These are phyloP conservation scores for Rhynchotus rufescens DNA, from an alignment of 2,797 vertebrate species.

Conservation along the genomic window DNA sequence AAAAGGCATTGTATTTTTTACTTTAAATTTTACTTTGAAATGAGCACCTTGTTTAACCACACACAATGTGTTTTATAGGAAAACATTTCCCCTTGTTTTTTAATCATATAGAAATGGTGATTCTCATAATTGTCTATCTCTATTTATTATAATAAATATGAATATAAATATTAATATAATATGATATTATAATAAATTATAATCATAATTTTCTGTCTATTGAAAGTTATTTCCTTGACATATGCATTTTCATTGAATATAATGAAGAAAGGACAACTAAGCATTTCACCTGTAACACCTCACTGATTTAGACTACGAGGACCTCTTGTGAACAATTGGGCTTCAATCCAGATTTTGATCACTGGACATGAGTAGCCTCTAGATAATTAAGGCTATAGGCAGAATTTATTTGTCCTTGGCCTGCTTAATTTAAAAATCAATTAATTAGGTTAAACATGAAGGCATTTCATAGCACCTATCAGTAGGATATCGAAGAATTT, in stretches of 20 bases:
- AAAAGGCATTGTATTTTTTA: background rate
- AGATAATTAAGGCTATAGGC: conserved; percentile 48
- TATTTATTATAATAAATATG: too few species aligned
- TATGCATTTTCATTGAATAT: conserved; percentile 61
- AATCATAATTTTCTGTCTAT: conserved; percentile 47
- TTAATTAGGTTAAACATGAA: conserved; percentile 52
- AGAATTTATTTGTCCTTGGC: conserved; percentile 48
- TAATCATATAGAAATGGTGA: background rate
- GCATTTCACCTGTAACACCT: conserved; percentile 63
- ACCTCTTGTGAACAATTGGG: conserved; percentile 59
- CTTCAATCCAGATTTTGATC: conserved; percentile 68
- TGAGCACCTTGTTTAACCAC: background rate
- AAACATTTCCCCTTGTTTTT: background rate
- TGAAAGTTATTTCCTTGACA: conserved; percentile 39
- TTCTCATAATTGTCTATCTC: conserved; percentile 41
- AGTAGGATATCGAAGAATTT: background rate
- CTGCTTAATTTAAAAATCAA: conserved; percentile 38
- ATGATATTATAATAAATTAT: too few species aligned
- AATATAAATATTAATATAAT: too few species aligned
- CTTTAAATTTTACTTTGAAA: conserved; percentile 43
- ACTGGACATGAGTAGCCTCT: conserved; percentile 34
- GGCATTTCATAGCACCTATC: background rate
- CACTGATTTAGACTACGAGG: conserved; percentile 56
- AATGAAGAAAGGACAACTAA: conserved; percentile 68
- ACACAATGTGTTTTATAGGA: background rate